Base-by-base conservation (phyloP, 2,113 vertebrate species). In the Nibea coibor region DNA sequence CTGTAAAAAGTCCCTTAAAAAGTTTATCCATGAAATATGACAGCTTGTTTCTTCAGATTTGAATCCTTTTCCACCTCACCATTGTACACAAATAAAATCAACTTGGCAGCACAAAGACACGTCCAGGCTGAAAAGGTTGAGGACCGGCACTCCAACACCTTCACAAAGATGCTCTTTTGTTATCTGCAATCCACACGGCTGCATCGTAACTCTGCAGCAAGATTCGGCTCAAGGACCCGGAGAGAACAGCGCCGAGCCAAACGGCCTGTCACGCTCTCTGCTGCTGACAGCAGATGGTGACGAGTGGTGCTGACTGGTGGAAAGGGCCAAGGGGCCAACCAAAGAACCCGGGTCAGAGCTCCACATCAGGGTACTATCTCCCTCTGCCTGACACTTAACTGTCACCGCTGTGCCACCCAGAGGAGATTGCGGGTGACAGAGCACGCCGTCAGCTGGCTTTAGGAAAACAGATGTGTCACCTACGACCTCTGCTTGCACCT, bases 351-450 rank as follows among this genome's bases (percentile, higher is more conserved):
- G 90, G 84, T 90, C 86, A 87, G 69, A 82, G 91, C 82, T 78
- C 31, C 87, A 89, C 81, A 88, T 87, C 71, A 53, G 85, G 87
- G 35, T 77, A 70, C 35, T 64, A 16, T 83, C 78, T 81, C 82
- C 57, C 78, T 81, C 82, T 50, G 42, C 24, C 85, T 92, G 91
- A 78, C 92, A 89, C 85, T 89, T 80, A 79, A 79, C 81, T 90
- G 92, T 91, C 89, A 90, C 35, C 42, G 9, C 82, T 42, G 68
- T 39, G 48, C 50, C 28, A 47, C 73, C 68, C 68, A 1, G n/a
- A 74, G 72, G 35, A 75, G 61, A 72, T 61, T 5, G 43, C 10
- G 82, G 82, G 78, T 74, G 83, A 87, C 63, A 51, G 75, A 77
- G 31, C 74, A 47, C 4, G 22, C 65, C 66, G 80, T 88, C 85